Conservation (phyloP, 2,888 invertebrate genomes). For the Thalpophila matura region DNA sequence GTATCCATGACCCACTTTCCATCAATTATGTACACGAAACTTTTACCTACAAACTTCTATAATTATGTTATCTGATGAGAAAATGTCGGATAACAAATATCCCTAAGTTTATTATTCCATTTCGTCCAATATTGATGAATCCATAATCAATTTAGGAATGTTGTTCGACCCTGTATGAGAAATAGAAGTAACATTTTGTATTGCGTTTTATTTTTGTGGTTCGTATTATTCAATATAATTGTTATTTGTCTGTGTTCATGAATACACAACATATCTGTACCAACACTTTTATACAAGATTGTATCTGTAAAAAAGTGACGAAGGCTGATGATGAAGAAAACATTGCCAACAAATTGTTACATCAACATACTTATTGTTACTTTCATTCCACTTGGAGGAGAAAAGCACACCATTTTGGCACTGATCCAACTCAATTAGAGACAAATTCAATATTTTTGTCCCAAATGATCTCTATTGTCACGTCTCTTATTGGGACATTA, state of each 20-base stretch:
- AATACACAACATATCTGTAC: background rate
- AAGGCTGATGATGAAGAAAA: background rate
- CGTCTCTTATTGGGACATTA: slow-evolving; percentile 11
- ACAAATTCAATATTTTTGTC: slow-evolving; percentile 36
- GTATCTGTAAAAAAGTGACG: slow-evolving; percentile 1
- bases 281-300: background rate
- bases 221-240: slow-evolving; percentile 12
- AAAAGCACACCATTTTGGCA: slow-evolving; percentile 41
- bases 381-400: slow-evolving; percentile 16
- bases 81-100: slow-evolving; percentile 39
- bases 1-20: slow-evolving; percentile 50
- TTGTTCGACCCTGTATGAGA: slow-evolving; percentile 6
- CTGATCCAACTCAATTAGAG: slow-evolving; percentile 43
- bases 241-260: slow-evolving; percentile 1
- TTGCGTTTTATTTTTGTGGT: slow-evolving; percentile 3
- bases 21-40: slow-evolving; percentile 55
- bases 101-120: slow-evolving; percentile 32
- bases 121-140: slow-evolving; percentile 23
- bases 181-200: background rate
- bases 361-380: slow-evolving; percentile 25
- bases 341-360: slow-evolving; percentile 17
- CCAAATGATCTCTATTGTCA: slow-evolving; percentile 28
- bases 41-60: slow-evolving; percentile 52
- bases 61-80: slow-evolving; percentile 57
- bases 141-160: slow-evolving; percentile 33